Conservation (phyloP, 2,888 invertebrate species). For the Drosophila nr. medialis region DNA sequence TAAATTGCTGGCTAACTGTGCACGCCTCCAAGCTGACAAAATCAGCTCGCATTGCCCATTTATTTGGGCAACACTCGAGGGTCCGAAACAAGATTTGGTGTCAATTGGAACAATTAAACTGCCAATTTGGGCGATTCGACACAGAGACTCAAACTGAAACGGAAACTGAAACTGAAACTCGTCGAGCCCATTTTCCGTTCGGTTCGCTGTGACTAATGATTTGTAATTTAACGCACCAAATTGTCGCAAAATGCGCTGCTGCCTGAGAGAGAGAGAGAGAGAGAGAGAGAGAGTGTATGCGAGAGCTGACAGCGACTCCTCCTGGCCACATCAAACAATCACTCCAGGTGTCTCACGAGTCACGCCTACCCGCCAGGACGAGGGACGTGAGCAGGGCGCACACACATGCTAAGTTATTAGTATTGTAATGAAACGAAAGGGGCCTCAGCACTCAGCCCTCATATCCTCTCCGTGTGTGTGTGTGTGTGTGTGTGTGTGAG, state of each 20-base stretch:
- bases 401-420: slow-evolving; percentile 77
- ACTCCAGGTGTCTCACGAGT: slow-evolving; percentile 84
- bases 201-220: slow-evolving; percentile 74
- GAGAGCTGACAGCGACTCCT: slow-evolving; percentile 11
- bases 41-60: slow-evolving; percentile 50
- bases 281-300: slow-evolving; percentile 5
- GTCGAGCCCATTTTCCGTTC: slow-evolving; percentile 26
- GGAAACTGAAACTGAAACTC: slow-evolving; percentile 14
- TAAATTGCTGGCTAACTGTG: slow-evolving; percentile 45
- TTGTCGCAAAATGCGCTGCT: slow-evolving; percentile 75
- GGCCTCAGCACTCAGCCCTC: slow-evolving; percentile 15
- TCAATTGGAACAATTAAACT: slow-evolving; percentile 80
- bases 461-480: slow-evolving; percentile 43
- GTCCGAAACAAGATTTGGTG: slow-evolving; percentile 58
- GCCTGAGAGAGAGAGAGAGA: slow-evolving; percentile 6
- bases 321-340: slow-evolving; percentile 72
- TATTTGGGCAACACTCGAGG: slow-evolving; percentile 59
- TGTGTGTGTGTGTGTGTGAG: slow-evolving; percentile 64
- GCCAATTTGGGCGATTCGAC: slow-evolving; percentile 70
- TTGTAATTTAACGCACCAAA: slow-evolving; percentile 85
- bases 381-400: slow-evolving; percentile 26
- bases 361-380: slow-evolving; percentile 73
- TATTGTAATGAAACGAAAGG: slow-evolving; percentile 48
- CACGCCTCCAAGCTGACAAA: slow-evolving; percentile 62
- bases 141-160: slow-evolving; percentile 55